These are phyloP conservation scores for Perdita meconis DNA, from an alignment of 2,888 invertebrate species.

Conservation along the genomic window DNA sequence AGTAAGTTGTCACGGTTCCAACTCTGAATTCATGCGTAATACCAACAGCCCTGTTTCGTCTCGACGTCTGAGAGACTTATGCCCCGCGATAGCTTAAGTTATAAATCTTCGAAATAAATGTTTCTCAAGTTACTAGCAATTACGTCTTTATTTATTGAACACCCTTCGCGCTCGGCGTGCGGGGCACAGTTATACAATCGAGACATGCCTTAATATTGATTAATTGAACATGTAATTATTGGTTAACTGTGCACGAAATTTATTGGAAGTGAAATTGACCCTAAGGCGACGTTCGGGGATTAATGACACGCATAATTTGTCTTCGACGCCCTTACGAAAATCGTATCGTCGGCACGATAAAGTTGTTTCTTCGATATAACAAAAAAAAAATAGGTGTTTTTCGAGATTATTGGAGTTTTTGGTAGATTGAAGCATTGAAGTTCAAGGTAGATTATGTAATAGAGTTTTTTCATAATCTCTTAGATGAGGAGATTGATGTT, in stretches of 20 bases:
- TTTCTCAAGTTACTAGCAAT: slow-evolving; percentile 10
- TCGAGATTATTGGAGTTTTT: too few species aligned
- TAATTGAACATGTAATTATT: slow-evolving; percentile 26
- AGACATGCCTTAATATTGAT: slow-evolving; percentile 19
- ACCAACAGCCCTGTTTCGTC: too few species aligned
- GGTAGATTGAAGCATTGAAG: too few species aligned
- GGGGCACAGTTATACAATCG: slow-evolving; percentile 16
- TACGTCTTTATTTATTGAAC: slow-evolving; percentile 29
- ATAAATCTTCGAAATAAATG: slow-evolving; percentile 9
- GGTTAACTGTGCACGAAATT: slow-evolving; percentile 26
- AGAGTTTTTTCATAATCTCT: neutral
- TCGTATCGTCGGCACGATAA: neutral
- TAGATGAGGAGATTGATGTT: neutral
- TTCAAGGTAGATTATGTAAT: slow-evolving; percentile 3
- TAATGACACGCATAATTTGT: slow-evolving; percentile 25
- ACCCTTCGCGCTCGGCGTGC: neutral
- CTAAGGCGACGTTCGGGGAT: slow-evolving; percentile 20
- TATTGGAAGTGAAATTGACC: slow-evolving; percentile 32
- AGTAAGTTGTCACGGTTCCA: too few species aligned
- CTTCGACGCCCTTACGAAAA: slow-evolving; percentile 4
- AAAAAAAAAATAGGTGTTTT: too few species aligned
- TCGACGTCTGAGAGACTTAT: neutral
- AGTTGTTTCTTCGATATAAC: neutral
- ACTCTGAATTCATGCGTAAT: too few species aligned
- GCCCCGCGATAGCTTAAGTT: neutral